Evolutionary conservation across 2,797 vertebrate genomes (phyloP), one percentile per base, ranked within the genome.

Genomic region (Sebastiscus tertius): DNA sequence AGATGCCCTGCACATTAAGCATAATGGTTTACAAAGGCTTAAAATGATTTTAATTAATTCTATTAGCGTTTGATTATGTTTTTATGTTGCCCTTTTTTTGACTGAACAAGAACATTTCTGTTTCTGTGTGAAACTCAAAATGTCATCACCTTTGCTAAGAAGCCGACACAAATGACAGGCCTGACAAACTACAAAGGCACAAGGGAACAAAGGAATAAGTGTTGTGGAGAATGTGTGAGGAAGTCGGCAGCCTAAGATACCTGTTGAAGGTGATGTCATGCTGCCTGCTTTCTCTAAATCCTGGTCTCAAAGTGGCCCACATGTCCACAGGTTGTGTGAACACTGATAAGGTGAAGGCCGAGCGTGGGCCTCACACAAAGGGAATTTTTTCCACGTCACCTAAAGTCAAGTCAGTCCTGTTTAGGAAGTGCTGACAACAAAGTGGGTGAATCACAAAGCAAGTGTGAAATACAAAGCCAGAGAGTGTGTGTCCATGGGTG

Each of bases 181-280:
- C 2, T 20, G 0, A 3, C 13, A 54, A 60, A 56, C 24, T 31
- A 63, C 70, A 69, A 64, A 79, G 72, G 8, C 12, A 33, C 5
- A 5, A 1, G 12, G 34, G 65, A 85, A 88, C 85, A 89, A 87
- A 90, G 72, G 66, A 52, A 2, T 10, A 26, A 71, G 54, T 85
- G 80, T 86, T 56, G 9, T 1, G 22, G 22, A 52, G 24, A 31
- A 9, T 13, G 54, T 66, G 8, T 63, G 73, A 65, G 39, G 33
- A 65, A 60, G 27, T 68, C 1, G 16, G 52, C 16, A 24, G 36
- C 59, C 59, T 52, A 3, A 29, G 18, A 61, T 63, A 75, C 75
- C 76, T 73, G 75, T 24, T 73, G 58, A 68, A 72, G 42, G 20
- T 86, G 87, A 82, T 74, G 80, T 88, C 79, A 86, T 65, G 6